Base-by-base conservation (phyloP, 2,113 vertebrate genomes). In the Cyprinus carpio region DNA sequence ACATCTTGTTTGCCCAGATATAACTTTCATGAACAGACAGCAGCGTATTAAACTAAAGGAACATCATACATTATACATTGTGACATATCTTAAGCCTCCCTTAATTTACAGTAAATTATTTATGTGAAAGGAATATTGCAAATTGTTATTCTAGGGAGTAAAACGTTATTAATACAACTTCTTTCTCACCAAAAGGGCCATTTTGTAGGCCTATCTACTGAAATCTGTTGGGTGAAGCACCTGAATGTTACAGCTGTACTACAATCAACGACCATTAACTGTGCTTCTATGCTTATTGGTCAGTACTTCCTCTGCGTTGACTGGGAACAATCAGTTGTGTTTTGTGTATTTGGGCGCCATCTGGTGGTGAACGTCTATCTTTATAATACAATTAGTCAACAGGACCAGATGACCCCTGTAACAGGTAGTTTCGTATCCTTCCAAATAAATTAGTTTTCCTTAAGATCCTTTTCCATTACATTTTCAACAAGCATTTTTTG, bases 381-480 rank as follows among this genome's bases (percentile, higher is more conserved):
- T 29, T 23, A 25, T 56, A 37, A 67, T 76, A 62, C 27, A 15
- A 10, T 49, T 27, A 34, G 16, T 76, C 9, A 20, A 46, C 79
- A 29, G 6, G 60, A 16, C 4, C 40, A 62, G 37, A 23, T 27
- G 40, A 75, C 46, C 12, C 72, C 74, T 3, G 6, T 29, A 40
- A 62, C 77, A 65, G 15, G 58, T 62, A 9, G 23, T 25, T 25
- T 5, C 20, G 27, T 81, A 65, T 82, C 27, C 78, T 74, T 89
- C 81, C 84, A 16, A 65, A 46, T 23, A 75, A 87, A 86, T 34
- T 88, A 89, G 77, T 83, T 49, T 51, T 3, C 23, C 12, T 76
- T 18, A 16, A 43, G 16, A 34, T 6, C 40, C 13, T 25, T 46
- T 37, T 51, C 34, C n/a, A n/a, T 54, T 75, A 23, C 16, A 20